Conservation (phyloP, 1,140 invertebrate species). For the Nasonia giraulti region DNA sequence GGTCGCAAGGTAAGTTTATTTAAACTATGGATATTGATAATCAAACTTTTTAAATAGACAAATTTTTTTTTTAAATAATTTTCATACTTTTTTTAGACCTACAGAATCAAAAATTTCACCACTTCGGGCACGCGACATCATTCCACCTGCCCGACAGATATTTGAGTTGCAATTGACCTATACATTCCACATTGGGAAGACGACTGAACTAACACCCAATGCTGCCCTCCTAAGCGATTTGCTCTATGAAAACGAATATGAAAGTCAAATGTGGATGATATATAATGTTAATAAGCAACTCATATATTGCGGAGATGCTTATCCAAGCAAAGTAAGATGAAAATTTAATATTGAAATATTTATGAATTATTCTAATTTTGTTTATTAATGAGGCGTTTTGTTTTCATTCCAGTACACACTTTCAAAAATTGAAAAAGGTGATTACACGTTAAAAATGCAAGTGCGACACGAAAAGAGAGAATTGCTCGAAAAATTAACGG, state of each 20-base stretch:
- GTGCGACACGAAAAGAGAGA: slow-evolving; percentile 92
- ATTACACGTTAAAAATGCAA: slow-evolving; percentile 90
- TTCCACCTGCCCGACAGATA: slow-evolving; percentile 90
- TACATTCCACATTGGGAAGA: slow-evolving; percentile 87
- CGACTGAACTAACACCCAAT: slow-evolving; percentile 88
- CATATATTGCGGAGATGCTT: slow-evolving; percentile 90
- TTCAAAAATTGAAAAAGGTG: slow-evolving; percentile 95
- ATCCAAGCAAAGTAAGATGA: slow-evolving; percentile 83
- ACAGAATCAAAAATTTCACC: slow-evolving; percentile 85
- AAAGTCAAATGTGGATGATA: slow-evolving; percentile 97
- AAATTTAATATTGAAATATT: neutral
- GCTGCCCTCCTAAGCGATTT: slow-evolving; percentile 88
- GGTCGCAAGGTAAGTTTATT: slow-evolving; percentile 81
- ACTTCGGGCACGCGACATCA: slow-evolving; percentile 85
- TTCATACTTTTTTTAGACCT: slow-evolving; percentile 77
- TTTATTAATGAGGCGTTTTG: neutral
- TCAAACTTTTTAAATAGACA: neutral
- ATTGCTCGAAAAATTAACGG: slow-evolving; percentile 88
- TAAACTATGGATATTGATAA: neutral
- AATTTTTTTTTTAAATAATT: neutral
- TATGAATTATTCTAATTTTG: slow-evolving; percentile 20
- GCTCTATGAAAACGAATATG: slow-evolving; percentile 95
- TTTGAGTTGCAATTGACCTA: slow-evolving; percentile 93
- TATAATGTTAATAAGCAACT: slow-evolving; percentile 95
- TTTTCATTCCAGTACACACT: slow-evolving; percentile 81